A percentile compares a stretch with the other conserved stretches of the same genome.
Conservation (phyloP, 2,113 vertebrate genomes). For the Tapirus terrestris region DNA sequence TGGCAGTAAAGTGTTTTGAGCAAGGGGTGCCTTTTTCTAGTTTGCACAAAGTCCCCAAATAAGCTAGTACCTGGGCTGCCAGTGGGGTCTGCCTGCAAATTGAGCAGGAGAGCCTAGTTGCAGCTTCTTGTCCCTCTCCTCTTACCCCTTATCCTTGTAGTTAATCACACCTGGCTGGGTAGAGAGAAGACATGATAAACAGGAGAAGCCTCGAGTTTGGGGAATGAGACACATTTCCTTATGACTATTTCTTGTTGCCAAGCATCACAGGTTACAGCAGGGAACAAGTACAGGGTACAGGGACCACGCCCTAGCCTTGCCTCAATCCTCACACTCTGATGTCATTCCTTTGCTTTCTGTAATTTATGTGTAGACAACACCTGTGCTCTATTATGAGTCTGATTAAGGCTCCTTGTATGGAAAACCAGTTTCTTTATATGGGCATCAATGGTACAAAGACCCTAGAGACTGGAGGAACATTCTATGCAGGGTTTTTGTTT, state of each 20-base stretch:
- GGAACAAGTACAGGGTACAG: not conserved
- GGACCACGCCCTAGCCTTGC: not conserved
- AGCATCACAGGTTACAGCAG: not conserved
- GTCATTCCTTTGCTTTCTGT: not conserved
- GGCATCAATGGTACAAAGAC: not conserved
- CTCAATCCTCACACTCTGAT: not conserved
- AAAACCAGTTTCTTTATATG: not conserved
- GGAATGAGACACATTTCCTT: not conserved
- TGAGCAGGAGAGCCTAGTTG: not conserved
- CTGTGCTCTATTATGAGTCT: not conserved
- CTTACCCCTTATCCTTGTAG: not conserved
- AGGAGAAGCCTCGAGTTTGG: not conserved
- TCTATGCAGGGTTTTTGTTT: not conserved
- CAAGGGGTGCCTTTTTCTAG: not conserved
- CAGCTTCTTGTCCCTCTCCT: not conserved
- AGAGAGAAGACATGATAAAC: not conserved
- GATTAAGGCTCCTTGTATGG: not conserved
- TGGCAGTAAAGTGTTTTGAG: slow-evolving; percentile 61
- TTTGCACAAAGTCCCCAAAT: not conserved
- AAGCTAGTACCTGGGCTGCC: not conserved
- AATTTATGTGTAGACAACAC: not conserved
- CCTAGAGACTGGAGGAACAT: not conserved
- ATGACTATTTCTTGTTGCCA: not conserved
- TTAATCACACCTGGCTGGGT: not conserved
- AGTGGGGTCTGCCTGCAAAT: not conserved